Evolutionary conservation across 2,888 invertebrate species (phyloP).

Genomic region (Napeogenes sylphis): DNA sequence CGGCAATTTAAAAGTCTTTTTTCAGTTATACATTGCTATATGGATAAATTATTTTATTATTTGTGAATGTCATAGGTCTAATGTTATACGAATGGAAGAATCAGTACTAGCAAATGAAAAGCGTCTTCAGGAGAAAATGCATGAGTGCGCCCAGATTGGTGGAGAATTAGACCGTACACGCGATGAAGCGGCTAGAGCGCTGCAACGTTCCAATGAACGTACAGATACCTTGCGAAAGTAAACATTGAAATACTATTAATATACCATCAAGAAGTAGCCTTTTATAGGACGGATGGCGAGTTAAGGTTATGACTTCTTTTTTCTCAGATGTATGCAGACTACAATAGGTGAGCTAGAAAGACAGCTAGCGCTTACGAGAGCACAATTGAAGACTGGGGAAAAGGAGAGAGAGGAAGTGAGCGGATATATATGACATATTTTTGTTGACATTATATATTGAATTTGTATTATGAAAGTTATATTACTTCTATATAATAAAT

Average conservation of each 20-base stretch:
- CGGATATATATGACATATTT: not conserved
- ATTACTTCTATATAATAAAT: no score
- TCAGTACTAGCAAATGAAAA: slow-evolving; percentile 77
- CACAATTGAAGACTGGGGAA: slow-evolving; percentile 80
- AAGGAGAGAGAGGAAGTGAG: slow-evolving; percentile 81
- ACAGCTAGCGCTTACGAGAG: slow-evolving; percentile 80
- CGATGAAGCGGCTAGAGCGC: slow-evolving; percentile 82
- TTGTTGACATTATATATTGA: no score
- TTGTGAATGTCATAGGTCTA: slow-evolving; percentile 42
- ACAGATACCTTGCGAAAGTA: slow-evolving; percentile 79
- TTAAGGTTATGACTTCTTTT: not conserved
- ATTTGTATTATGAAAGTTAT: no score
- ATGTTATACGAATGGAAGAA: slow-evolving; percentile 78
- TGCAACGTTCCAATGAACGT: slow-evolving; percentile 81
- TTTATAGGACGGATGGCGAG: no score
- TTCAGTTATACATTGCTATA: no score
- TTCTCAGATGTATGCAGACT: slow-evolving; percentile 77
- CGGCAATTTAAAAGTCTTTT: no score
- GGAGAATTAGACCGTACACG: slow-evolving; percentile 81
- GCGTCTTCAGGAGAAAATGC: slow-evolving; percentile 81
- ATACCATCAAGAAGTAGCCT: not conserved
- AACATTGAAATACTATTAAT: slow-evolving; percentile 30
- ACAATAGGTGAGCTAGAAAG: slow-evolving; percentile 82
- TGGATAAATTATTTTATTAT: no score
- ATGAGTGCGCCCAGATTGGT: slow-evolving; percentile 81